phyloP scores from a whole-genome alignment of 2,113 vertebrate genomes.

The Ailurus styani region DNA sequence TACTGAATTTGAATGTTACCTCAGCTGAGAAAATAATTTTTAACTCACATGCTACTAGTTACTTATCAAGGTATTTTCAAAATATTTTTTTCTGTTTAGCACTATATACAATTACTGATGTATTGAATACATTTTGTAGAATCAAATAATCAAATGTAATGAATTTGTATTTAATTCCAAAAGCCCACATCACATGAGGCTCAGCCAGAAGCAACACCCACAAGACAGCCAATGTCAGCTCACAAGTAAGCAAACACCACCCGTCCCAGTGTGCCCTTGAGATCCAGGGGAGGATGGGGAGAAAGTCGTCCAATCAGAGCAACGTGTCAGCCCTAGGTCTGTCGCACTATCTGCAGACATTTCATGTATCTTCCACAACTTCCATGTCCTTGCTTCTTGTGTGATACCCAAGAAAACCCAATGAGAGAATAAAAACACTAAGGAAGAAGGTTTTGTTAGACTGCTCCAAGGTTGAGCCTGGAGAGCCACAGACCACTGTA shows the following conservation, averaged over 20 bases:
- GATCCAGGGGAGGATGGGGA: neutral
- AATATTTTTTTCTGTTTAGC: neutral
- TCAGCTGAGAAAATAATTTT: neutral
- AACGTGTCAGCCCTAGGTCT: neutral
- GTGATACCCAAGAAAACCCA: neutral
- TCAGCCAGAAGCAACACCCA: neutral
- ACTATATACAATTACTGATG: neutral
- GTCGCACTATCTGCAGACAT: neutral
- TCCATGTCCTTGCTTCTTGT: neutral
- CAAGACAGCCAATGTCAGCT: neutral
- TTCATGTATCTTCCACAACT: neutral
- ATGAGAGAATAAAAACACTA: neutral
- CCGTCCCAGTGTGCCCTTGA: neutral
- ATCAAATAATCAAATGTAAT: neutral
- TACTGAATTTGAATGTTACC: neutral
- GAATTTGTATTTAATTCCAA: neutral
- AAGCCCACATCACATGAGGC: neutral
- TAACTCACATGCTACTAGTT: neutral
- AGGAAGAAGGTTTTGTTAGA: neutral
- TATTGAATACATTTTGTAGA: neutral
- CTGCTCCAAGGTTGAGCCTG: neutral
- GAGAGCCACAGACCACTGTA: neutral
- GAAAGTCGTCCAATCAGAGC: neutral
- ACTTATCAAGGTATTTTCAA: neutral
- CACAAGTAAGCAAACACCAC: neutral